phyloP scores from a whole-genome alignment of 1,140 invertebrate genomes.

The Phthorimaea operculella region DNA sequence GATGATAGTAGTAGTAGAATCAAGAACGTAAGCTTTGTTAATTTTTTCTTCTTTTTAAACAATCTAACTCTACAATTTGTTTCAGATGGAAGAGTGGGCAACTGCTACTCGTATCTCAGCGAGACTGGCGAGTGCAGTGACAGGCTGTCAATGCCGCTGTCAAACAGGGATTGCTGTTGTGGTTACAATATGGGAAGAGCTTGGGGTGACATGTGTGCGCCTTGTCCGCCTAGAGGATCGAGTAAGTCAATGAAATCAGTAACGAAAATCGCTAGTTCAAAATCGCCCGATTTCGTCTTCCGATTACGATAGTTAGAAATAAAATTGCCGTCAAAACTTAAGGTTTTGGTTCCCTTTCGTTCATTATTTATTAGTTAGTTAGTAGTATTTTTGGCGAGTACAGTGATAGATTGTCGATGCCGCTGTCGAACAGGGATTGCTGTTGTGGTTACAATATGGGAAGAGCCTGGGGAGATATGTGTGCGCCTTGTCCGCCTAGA shows the following conservation, averaged over 20 bases:
- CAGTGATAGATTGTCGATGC: conserved; percentile 73
- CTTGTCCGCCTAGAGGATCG: conserved; percentile 78
- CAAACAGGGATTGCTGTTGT: conserved; percentile 89
- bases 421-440: conserved; percentile 85
- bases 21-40: too few species aligned
- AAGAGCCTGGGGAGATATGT: conserved; percentile 85
- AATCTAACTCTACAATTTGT: background rate
- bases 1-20: too few species aligned
- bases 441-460: conserved; percentile 92
- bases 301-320: too few species aligned
- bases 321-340: too few species aligned
- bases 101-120: conserved; percentile 79
- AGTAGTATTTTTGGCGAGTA: too few species aligned
- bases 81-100: conserved; percentile 82
- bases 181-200: conserved; percentile 89
- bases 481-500: conserved; percentile 78
- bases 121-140: conserved; percentile 76
- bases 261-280: too few species aligned
- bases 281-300: too few species aligned
- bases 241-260: conserved; percentile 72
- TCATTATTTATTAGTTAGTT: too few species aligned
- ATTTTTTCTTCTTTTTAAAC: too few species aligned
- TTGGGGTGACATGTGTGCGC: conserved; percentile 83
- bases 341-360: too few species aligned
- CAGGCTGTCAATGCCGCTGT: conserved; percentile 75